Evolutionary conservation across 2,888 invertebrate species (phyloP), one percentile per base, ranked within the genome.

Genomic region (Chrysodeixis includens): DNA sequence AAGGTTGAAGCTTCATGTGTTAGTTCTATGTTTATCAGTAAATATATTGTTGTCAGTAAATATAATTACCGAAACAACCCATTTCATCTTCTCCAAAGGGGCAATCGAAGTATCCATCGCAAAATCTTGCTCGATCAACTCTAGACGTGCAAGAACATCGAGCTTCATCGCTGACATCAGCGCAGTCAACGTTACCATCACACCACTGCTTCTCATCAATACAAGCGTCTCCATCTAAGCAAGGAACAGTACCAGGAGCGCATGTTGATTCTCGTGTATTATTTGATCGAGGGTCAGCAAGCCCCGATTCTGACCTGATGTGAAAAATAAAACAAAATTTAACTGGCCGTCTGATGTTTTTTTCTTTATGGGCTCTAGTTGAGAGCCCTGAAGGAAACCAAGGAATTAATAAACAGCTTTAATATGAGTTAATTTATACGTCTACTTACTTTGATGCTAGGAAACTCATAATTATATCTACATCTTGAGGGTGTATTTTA

Each of bases 101-200:
- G 87, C 98, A 98, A 84, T 98, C 98, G 55, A 96, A 96, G 83
- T 97, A 98, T 16, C 97, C 97, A 88, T 98, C 98, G 84, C 98
- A 98, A 0, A 97, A 87, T 74, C 97, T 96, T 3, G 96, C 92
- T 54, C 93, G 92, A 16, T 96, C 95, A 12, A 98, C 95, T 65
- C 97, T 96, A n/a, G 96, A 93, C 66, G 95, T 96, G 84, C 98
- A 98, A 0, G 96, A 95, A 82, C 98, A 98, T 12, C 93, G 92
- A 0, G 93, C 91, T 88, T 98, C 98, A 82, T 98, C 98, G 78
- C 97, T 98, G 0, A 96, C 96, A 85, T 98, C 98, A 0, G 91
- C 82, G 84, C 98, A 98, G 77, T 98, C 96, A 0, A 97, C 96
- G 5, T 92, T 93, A 16, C 96, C 96, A 84, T 98, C 97, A 81